Evolutionary conservation across 2,888 invertebrate species (phyloP), one percentile per base, ranked within the genome.

Genomic region (Ochropacha duplaris): DNA sequence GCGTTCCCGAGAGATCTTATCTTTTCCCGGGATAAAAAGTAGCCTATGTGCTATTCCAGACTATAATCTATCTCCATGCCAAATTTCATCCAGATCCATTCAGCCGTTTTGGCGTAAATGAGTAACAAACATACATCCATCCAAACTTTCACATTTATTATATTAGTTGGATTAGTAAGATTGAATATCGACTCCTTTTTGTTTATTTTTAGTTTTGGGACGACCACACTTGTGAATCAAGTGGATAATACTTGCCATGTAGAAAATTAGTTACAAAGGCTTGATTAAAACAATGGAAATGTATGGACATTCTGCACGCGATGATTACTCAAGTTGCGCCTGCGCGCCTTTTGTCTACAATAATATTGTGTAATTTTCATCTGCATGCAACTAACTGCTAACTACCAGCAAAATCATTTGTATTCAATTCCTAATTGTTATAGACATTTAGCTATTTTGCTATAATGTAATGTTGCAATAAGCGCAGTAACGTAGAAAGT

Each of bases 371-470:
- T 57, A 64, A 65, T 57, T 60, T 65, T 55, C 61, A 60, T 66
- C 58, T 60, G 62, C 63, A 64, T 62, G 61, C 60, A 64, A 62
- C 59, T 57, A 64, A 62, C 59, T 57, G 26, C 52, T 64, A 62
- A 56, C 36, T 52, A 36, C 58, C 6, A 52, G 22, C 31, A 49
- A 44, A 56, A 62, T 62, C 62, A 69, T 74, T 72, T 70, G 67
- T 69, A 70, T 65, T 67, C 70, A 71, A 68, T 70, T 62, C 65
- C 60, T 72, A 74, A 74, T 74, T 71, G 68, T 57, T 66, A 60
- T 55, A 63, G 56, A 58, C 61, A 55, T 59, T 57, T 54, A 56
- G 57, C 54, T 59, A 63, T 66, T 60, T 61, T 63, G 51, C 60
- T 52, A 52, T 57, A 58, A 57, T 57, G 55, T 31, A 12, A 28